Conservation (phyloP, 1,140 invertebrate species). For the Mylabris phalerata region DNA sequence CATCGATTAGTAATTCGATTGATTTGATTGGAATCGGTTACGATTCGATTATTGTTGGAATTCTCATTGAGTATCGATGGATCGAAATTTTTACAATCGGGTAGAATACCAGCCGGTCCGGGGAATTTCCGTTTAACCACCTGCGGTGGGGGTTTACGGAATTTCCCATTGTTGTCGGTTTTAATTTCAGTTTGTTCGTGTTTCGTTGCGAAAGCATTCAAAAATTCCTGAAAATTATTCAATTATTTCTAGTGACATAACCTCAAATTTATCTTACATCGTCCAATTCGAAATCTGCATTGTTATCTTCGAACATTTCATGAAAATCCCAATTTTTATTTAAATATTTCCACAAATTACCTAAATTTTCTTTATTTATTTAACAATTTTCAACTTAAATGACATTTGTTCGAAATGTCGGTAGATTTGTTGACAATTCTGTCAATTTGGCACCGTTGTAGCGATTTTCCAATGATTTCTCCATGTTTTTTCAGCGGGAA, state of each 20-base stretch:
- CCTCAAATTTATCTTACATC: constrained; percentile 4
- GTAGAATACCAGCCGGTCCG: constrained; percentile 11
- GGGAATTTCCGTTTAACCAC: constrained; percentile 15
- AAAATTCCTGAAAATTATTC: constrained; percentile 1
- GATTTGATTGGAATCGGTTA: too few relatives aligned
- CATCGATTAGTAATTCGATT: not conserved
- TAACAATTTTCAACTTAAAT: too few relatives aligned
- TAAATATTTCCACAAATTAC: too few relatives aligned
- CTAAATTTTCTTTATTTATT: too few relatives aligned
- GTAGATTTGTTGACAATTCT: too few relatives aligned
- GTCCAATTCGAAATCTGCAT: constrained; percentile 1
- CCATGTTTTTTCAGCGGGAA: too few relatives aligned
- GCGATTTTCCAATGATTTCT: too few relatives aligned
- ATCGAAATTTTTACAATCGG: not conserved
- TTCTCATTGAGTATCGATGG: not conserved
- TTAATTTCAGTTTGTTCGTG: not conserved
- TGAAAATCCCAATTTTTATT: too few relatives aligned
- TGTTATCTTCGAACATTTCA: constrained; percentile 1
- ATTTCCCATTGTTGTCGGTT: not conserved
- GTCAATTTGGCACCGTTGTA: too few relatives aligned
- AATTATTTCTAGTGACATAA: not conserved
- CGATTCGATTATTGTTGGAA: not conserved
- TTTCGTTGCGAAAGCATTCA: not conserved
- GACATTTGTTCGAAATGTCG: too few relatives aligned
- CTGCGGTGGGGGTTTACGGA: not conserved